Evolutionary conservation across 2,113 vertebrate genomes (phyloP), one percentile per base, ranked within the genome.

Genomic region (Takifugu flavidus): DNA sequence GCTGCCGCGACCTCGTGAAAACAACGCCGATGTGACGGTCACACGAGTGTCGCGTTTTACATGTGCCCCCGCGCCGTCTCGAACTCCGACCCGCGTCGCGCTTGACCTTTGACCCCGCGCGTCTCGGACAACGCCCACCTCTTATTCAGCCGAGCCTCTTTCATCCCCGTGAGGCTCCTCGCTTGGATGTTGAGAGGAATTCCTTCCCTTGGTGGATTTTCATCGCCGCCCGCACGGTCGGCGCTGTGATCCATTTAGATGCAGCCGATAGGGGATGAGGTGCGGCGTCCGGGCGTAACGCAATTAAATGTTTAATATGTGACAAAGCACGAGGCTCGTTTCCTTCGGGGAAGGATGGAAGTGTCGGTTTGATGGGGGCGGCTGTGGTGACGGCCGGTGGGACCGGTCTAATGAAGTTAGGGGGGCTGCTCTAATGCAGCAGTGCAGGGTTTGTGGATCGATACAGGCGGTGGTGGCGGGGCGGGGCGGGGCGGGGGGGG

Each of bases 391-490:
- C 6, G 51, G 73, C 83, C 75, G 8, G 56, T 4, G 80, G 43
- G 78, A 77, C 53, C 10, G 1, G 31, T 62, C 34, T 70, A 67
- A 79, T 65, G 79, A 49, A 56, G 82, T 82, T 75, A 80, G 65
- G 46, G 10, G 72, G 13, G 28, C 53, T 15, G 67, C 57, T 66
- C 50, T 62, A 67, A 75, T 82, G 82, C 53, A 76, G 82, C 80
- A 64, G 71, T 56, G 75, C 68, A 52, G 67, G 53, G 49, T n/a
- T 53, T 45, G 68, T 27, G 75, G 66, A 87, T 89, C 86, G 64
- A 87, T 87, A 82, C 46, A 46, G 62, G 63, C 49, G 15, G 65
- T 8, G 52, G 66, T 8, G 3, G 27, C 70, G 54, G 76, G 79
- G 77, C 4, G 77, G 71, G 75, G 80, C 65, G n/a, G n/a, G n/a